Conservation (phyloP, 2,113 vertebrate genomes). For the Phrynosoma blainvillii region DNA sequence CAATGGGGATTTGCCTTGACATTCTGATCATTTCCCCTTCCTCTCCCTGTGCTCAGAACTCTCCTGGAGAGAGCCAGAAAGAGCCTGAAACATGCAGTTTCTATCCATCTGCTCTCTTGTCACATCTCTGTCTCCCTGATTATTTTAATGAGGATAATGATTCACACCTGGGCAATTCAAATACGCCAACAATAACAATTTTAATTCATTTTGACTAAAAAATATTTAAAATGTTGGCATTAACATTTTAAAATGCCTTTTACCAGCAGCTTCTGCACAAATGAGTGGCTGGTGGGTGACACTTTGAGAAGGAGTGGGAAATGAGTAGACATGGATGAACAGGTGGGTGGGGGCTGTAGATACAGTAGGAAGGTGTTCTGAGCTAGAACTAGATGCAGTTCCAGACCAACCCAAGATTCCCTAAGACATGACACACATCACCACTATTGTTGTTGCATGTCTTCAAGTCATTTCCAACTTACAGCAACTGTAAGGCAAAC, state of each 20-base stretch:
- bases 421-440: too few species aligned
- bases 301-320: not conserved
- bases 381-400: too few species aligned
- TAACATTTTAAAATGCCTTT: slow-evolving; percentile 68
- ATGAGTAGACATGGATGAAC: not conserved
- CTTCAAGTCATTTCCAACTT: too few species aligned
- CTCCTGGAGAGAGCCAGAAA: fast-evolving
- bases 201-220: slow-evolving; percentile 79
- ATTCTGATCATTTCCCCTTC: not conserved
- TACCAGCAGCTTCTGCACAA: slow-evolving; percentile 45
- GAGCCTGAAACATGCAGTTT: slow-evolving; percentile 43
- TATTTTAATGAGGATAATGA: slow-evolving; percentile 81
- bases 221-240: slow-evolving; percentile 68
- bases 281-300: not conserved
- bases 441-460: too few species aligned
- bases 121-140: slow-evolving; percentile 72
- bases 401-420: too few species aligned
- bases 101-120: slow-evolving; percentile 74
- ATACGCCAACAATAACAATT: slow-evolving; percentile 75
- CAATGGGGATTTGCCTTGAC: fast-evolving
- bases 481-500: too few species aligned
- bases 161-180: slow-evolving; percentile 79
- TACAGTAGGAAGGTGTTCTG: not conserved
- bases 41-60: too few species aligned
- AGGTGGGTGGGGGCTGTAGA: too few species aligned